Evolutionary conservation across 2,888 invertebrate species (phyloP).

Genomic region (Timema podura): DNA sequence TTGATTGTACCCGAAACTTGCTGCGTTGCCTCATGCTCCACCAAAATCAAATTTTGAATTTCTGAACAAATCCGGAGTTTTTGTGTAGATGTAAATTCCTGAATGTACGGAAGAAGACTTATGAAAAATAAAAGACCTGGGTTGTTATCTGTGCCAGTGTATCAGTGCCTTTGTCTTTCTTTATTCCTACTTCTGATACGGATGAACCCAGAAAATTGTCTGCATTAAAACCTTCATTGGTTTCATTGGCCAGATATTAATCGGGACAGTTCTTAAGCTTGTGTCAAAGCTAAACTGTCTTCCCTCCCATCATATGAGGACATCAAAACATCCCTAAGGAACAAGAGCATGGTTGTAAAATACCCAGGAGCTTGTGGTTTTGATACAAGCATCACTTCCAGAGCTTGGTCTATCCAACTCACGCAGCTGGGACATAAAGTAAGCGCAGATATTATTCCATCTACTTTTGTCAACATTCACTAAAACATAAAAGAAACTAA

Average conservation of each 20-base stretch:
- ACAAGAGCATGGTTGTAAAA: not conserved
- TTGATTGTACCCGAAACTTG: too few species aligned
- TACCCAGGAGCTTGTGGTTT: not conserved
- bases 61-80: not conserved
- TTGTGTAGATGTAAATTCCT: not conserved
- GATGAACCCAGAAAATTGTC: too few species aligned
- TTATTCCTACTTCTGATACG: too few species aligned
- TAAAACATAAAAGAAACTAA: not conserved
- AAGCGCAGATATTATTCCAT: not conserved
- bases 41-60: not conserved
- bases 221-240: too few species aligned
- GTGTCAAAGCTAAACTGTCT: too few species aligned
- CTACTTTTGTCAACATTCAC: not conserved
- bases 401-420: not conserved
- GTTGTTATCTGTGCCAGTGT: not conserved
- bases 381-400: slow-evolving; percentile 1
- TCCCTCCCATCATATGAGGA: too few species aligned
- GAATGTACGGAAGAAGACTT: not conserved
- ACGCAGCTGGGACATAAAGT: not conserved
- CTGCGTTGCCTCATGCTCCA: not conserved
- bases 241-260: too few species aligned
- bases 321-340: too few species aligned
- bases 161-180: too few species aligned
- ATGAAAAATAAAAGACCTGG: not conserved
- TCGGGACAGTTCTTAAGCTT: too few species aligned